A percentile compares a stretch with the other conserved stretches of the same genome.
phyloP scores from a whole-genome alignment of 2,888 invertebrate species.

The Sphecodes monilicornis region DNA sequence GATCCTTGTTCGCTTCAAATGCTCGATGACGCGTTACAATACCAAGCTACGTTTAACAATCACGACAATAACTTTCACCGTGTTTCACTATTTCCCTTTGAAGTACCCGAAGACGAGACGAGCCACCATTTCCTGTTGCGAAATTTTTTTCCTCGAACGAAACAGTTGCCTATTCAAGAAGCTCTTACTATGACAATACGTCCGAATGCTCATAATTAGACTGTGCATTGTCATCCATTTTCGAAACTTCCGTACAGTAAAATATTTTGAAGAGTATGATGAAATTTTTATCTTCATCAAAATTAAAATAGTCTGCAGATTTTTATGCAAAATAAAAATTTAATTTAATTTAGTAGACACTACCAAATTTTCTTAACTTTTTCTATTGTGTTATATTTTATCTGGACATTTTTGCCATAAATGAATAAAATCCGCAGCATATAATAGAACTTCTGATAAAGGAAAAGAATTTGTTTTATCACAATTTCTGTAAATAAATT shows the following conservation, averaged over 20 bases:
- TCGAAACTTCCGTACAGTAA: background rate
- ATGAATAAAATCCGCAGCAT: too few relatives aligned
- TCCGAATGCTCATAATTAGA: background rate
- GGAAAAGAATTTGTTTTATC: too few relatives aligned
- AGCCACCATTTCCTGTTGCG: slow-evolving; percentile 44
- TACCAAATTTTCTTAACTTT: too few relatives aligned
- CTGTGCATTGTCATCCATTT: background rate
- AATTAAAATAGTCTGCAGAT: too few relatives aligned
- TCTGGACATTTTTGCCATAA: too few relatives aligned
- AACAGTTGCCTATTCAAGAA: slow-evolving; percentile 30
- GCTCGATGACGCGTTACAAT: slow-evolving; percentile 43
- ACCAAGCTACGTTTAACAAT: slow-evolving; percentile 39
- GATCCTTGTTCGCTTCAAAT: slow-evolving; percentile 12
- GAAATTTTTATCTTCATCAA: background rate
- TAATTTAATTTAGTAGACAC: too few relatives aligned
- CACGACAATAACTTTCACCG: slow-evolving; percentile 45
- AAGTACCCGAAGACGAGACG: slow-evolving; percentile 37
- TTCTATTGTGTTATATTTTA: too few relatives aligned
- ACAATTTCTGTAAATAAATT: too few relatives aligned
- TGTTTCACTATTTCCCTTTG: slow-evolving; percentile 44
- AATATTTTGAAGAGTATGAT: background rate
- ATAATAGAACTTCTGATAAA: too few relatives aligned
- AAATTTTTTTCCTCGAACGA: slow-evolving; percentile 33
- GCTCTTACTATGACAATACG: background rate
- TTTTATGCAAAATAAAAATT: background rate